phyloP scores from a whole-genome alignment of 2,888 invertebrate genomes.

The Phyto melanocephala region DNA sequence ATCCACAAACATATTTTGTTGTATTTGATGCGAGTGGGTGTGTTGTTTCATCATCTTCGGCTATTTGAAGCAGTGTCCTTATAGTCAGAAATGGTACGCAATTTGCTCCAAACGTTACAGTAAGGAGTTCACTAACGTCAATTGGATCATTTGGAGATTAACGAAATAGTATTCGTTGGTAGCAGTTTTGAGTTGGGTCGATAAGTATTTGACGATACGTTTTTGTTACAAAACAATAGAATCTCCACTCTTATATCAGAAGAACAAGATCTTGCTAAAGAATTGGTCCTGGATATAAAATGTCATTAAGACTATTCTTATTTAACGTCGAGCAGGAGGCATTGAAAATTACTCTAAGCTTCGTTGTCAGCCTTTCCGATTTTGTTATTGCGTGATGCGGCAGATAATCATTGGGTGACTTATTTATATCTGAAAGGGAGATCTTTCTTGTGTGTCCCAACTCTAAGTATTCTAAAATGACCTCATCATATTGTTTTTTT shows the following conservation, averaged over 20 bases:
- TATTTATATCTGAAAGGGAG: neutral
- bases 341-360: neutral
- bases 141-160: too few species aligned
- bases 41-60: neutral
- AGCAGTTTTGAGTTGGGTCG: too few species aligned
- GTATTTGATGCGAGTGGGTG: neutral
- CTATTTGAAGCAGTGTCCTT: too few species aligned
- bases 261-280: neutral
- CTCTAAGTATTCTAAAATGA: neutral
- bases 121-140: too few species aligned
- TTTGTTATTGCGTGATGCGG: constrained; percentile 1
- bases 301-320: neutral
- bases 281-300: neutral
- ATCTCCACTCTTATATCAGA: neutral
- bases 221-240: neutral
- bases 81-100: too few species aligned
- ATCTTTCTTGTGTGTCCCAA: constrained; percentile 4
- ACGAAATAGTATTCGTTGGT: too few species aligned
- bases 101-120: too few species aligned
- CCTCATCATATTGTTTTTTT: neutral
- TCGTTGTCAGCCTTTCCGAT: neutral
- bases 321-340: neutral
- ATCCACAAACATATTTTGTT: neutral
- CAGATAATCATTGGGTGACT: neutral
- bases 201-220: too few species aligned